phyloP scores from a whole-genome alignment of 1,140 invertebrate species.

The Drosophila pseudoobscura region DNA sequence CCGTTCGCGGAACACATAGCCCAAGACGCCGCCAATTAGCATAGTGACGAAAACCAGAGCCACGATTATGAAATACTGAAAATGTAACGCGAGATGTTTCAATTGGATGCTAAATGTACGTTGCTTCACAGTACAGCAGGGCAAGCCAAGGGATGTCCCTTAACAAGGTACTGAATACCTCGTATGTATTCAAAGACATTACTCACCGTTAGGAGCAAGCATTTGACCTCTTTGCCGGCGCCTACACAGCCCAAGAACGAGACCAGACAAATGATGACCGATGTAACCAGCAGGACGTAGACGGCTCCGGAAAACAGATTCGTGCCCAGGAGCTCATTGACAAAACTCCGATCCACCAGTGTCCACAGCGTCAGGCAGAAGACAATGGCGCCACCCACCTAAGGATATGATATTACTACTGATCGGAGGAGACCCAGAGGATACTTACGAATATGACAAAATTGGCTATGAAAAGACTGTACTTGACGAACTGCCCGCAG shows the following conservation, averaged over 20 bases:
- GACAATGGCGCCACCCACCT: slow-evolving; percentile 91
- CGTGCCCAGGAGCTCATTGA: slow-evolving; percentile 91
- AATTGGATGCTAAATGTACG: slow-evolving; percentile 47
- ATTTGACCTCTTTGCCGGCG: slow-evolving; percentile 94
- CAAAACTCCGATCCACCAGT: slow-evolving; percentile 91
- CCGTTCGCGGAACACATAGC: slow-evolving; percentile 93
- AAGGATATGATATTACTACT: neutral
- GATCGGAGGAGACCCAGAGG: neutral
- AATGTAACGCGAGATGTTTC: slow-evolving; percentile 50
- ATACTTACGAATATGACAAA: slow-evolving; percentile 93
- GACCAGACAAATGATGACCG: slow-evolving; percentile 89
- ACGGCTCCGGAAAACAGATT: slow-evolving; percentile 92
- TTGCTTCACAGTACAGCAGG: neutral
- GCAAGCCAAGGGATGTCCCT: neutral
- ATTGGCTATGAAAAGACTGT: slow-evolving; percentile 92
- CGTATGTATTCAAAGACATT: neutral
- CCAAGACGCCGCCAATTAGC: slow-evolving; percentile 93
- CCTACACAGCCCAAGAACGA: slow-evolving; percentile 94
- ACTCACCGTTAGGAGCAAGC: slow-evolving; percentile 91
- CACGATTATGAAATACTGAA: slow-evolving; percentile 94
- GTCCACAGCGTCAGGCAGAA: slow-evolving; percentile 92
- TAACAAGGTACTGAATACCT: too few relatives aligned
- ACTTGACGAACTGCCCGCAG: slow-evolving; percentile 92
- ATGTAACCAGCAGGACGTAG: slow-evolving; percentile 91
- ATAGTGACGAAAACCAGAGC: slow-evolving; percentile 94